phyloP scores from a whole-genome alignment of 2,113 vertebrate genomes.

The Dipodomys spectabilis region DNA sequence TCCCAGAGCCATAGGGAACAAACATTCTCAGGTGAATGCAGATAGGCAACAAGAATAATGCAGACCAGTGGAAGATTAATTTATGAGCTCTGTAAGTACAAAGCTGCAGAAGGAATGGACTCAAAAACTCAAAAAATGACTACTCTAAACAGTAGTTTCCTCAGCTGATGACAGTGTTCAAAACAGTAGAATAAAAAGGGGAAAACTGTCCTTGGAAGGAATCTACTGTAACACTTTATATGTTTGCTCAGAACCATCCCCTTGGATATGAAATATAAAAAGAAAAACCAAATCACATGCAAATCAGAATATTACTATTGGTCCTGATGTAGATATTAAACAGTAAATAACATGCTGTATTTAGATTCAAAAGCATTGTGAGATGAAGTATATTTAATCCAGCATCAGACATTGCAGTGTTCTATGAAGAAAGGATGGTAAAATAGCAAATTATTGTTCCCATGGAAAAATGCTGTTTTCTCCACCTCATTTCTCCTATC shows the following conservation, averaged over 20 bases:
- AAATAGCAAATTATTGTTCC: not conserved
- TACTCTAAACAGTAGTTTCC: slow-evolving; percentile 60
- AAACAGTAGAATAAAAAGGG: slow-evolving; percentile 64
- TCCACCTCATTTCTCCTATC: not conserved
- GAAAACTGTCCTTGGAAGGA: slow-evolving; percentile 51
- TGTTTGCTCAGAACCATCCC: not conserved
- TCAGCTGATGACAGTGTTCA: slow-evolving; percentile 51
- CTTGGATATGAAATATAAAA: slow-evolving; percentile 59
- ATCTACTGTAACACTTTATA: slow-evolving; percentile 62
- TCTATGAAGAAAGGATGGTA: not conserved
- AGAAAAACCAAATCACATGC: not conserved
- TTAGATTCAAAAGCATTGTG: not conserved
- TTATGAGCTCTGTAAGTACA: slow-evolving; percentile 71
- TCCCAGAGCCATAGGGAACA: not conserved
- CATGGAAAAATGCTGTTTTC: not conserved
- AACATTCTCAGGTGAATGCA: slow-evolving; percentile 40
- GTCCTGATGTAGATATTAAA: not conserved
- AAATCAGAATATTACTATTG: not conserved
- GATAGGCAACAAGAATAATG: slow-evolving; percentile 32
- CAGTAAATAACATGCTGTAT: not conserved
- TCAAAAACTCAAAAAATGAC: not conserved
- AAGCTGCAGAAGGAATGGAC: slow-evolving; percentile 66
- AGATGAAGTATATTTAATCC: not conserved
- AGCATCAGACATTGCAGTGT: not conserved
- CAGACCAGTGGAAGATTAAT: slow-evolving; percentile 48